These are phyloP conservation scores for Ceriagrion tenellum DNA, from an alignment of 2,888 invertebrate genomes.

Conservation along the genomic window DNA sequence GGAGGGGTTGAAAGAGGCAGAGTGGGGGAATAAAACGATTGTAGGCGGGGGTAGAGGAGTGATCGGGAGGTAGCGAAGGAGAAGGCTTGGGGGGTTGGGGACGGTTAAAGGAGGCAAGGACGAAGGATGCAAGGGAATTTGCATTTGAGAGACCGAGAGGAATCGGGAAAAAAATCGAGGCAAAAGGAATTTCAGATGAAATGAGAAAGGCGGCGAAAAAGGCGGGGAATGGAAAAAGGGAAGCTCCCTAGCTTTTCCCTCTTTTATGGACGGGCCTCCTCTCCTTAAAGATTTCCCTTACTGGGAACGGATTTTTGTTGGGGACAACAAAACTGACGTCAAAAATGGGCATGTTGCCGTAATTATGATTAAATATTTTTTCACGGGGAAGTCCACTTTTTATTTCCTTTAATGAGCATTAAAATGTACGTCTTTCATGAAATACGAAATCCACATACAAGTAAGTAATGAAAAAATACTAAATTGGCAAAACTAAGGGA, in stretches of 20 bases:
- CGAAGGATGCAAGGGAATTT: conserved; percentile 4
- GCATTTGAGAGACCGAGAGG: background rate
- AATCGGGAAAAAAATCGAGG: conserved; percentile 4
- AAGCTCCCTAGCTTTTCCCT: background rate
- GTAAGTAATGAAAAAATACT: too few species aligned
- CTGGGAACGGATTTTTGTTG: background rate
- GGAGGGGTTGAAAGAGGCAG: background rate
- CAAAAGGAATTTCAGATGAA: conserved; percentile 15
- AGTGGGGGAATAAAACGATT: too few species aligned
- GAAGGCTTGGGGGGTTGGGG: background rate
- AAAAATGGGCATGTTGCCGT: too few species aligned
- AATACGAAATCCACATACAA: too few species aligned
- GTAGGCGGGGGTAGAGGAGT: background rate
- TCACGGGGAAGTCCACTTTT: too few species aligned
- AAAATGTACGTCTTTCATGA: too few species aligned
- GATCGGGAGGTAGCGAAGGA: background rate
- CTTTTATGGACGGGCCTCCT: background rate
- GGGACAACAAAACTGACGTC: background rate
- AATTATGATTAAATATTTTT: background rate
- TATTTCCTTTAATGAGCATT: too few species aligned
- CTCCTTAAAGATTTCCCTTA: background rate
- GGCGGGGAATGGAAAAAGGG: background rate
- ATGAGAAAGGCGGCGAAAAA: background rate
- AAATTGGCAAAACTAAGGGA: too few species aligned
- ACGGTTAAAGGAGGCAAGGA: background rate